Evolutionary conservation across 2,797 vertebrate genomes (phyloP), one percentile per base, ranked within the genome.

Genomic region (Ciconia nigra): DNA sequence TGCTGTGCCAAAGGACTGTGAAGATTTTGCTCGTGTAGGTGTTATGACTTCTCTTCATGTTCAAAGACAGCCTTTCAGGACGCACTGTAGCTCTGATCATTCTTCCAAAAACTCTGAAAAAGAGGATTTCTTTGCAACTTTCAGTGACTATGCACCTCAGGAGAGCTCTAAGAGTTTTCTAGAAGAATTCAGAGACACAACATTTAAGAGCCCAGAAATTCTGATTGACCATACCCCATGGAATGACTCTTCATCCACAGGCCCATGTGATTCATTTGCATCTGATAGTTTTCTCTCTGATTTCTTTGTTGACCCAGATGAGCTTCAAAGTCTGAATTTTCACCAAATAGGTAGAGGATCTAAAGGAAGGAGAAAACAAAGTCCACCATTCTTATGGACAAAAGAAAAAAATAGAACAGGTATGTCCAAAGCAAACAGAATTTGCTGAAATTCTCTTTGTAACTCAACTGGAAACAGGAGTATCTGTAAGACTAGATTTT

Each of bases 331-430:
- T 65, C 39, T 90, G 70, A 66, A 76, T 93, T 96, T 93, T 90
- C 89, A 87, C 31, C 94, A 96, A 89, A 76, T n/a, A 83, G 16
- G 35, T 85, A 79, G 46, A 95, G 78, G 80, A 73, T 41, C 67
- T 97, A 54, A 81, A 96, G 80, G 83, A 93, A 96, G 92, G 61
- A 97, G 94, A 87, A 97, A 89, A 55, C 70, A 61, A 55, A 66
- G 10, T 72, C 49, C 62, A n/a, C 58, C 62, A 18, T 74, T 85
- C 77, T 57, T 87, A 35, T 14, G 67, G 83, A 31, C 11, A 63
- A 83, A 78, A 62, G n/a, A 39, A 73, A 91, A 81, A 47, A 35
- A 24, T 28, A 49, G 41, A 96, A 46, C 62, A 95, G 95, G 97
- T 97, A 94, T 24, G 89, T 84, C 66, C 42, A 89, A 93, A 80